Base-by-base conservation (phyloP, 1,140 invertebrate genomes). In the Drosophila sturtevanti region DNA sequence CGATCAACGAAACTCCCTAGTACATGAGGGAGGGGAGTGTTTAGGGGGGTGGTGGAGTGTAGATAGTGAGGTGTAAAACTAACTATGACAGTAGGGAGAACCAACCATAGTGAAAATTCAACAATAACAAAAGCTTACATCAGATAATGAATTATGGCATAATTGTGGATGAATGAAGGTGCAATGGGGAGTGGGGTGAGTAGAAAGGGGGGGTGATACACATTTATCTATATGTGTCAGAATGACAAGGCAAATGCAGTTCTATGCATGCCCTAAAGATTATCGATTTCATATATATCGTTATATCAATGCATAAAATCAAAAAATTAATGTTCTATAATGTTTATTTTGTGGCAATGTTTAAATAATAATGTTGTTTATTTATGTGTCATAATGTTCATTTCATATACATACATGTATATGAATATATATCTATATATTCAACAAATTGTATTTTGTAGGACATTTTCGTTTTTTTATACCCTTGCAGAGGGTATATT, bases 11-110 rank as follows among this genome's bases (percentile, higher is more conserved):
- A 24, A 24, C 24, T 24, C 24, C 24, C 61, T 66, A 69, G 37
- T 44, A 27, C 38, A 72, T 72, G 76, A 35, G 67, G 41, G 65
- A 65, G 63, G 65, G 73, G 64, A 67, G 62, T 62, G 54, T 59
- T 61, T n/a, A n/a, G 12, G 74, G 60, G 60, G 68, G 11, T 34
- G 34, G 21, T 63, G 66, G 48, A 62, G 55, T 54, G 64, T 60
- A 61, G 60, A 51, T 59, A 75, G 52, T n/a, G 16, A 48, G 41
- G 41, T 48, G 41, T 16, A 21, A 38, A 48, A 48, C 4, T n/a
- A 11, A 48, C 41, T 48, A 48, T 48, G 9, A 21, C 16, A 41
- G 38, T 48, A 21, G 18, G 41, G 18, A 48, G 18, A 48, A 48
- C 41, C n/a, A 48, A 48, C 27, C 27, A 31, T 21, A 48, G 41